phyloP scores from a whole-genome alignment of 2,888 invertebrate species.

The Microctonus brassicae region DNA sequence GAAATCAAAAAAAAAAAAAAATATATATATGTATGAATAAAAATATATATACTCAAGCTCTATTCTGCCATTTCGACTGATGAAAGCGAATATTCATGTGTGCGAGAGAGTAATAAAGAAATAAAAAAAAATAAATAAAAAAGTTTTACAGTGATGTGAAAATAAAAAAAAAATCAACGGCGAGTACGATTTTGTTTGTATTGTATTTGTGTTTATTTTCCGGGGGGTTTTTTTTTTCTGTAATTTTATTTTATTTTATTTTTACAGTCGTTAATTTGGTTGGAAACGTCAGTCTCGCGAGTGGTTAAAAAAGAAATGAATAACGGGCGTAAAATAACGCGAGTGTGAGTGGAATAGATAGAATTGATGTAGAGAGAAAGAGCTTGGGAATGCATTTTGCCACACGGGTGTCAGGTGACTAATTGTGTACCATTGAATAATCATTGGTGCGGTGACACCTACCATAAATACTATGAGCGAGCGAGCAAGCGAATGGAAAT shows the following conservation, averaged over 20 bases:
- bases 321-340: not conserved
- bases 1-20: slow-evolving; percentile 20
- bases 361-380: slow-evolving; percentile 4
- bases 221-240: not conserved
- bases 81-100: slow-evolving; percentile 25
- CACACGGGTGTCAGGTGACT: slow-evolving; percentile 32
- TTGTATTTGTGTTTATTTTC: not conserved
- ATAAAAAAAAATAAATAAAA: slow-evolving; percentile 2
- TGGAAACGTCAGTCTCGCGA: not conserved
- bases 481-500: not conserved
- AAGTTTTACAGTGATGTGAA: not conserved
- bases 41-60: slow-evolving; percentile 21
- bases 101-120: not conserved
- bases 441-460: slow-evolving; percentile 33
- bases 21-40: no score
- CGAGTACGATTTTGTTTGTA: not conserved
- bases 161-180: not conserved
- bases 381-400: slow-evolving; percentile 12
- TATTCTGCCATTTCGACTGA: slow-evolving; percentile 19
- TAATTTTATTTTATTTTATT: not conserved
- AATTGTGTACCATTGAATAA: slow-evolving; percentile 39
- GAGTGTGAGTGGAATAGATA: not conserved
- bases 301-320: not conserved
- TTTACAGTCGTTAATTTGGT: slow-evolving; percentile 16
- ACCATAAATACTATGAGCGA: slow-evolving; percentile 33